phyloP scores from a whole-genome alignment of 2,113 vertebrate species.

The Odontophorus gujanensis region DNA sequence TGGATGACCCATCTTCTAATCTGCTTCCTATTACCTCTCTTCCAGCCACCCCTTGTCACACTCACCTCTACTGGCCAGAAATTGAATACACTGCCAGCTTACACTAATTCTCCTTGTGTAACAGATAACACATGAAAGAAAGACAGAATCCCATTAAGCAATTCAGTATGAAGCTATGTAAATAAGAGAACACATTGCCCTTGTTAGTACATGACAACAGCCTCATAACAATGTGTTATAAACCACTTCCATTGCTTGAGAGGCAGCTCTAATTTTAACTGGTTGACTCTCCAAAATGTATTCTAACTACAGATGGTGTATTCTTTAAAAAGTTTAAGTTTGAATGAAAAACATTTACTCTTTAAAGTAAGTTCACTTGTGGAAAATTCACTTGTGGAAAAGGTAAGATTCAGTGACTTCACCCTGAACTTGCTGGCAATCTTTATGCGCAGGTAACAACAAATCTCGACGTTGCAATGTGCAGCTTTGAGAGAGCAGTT shows the following conservation, averaged over 20 bases:
- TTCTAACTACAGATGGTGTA: not conserved
- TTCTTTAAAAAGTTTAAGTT: constrained; percentile 5
- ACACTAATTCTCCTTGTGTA: not conserved
- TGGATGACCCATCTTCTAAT: not conserved
- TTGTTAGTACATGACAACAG: not conserved
- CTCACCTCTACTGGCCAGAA: not conserved
- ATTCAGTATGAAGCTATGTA: not conserved
- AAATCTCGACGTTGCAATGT: not conserved
- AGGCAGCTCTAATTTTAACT: not conserved
- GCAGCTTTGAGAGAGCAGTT: not conserved
- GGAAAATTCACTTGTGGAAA: not conserved
- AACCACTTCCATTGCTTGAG: not conserved
- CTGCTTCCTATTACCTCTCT: not conserved
- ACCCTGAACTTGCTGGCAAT: not conserved
- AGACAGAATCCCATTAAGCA: not conserved
- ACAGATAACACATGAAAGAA: not conserved
- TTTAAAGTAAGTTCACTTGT: too few species aligned
- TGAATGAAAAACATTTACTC: too few species aligned
- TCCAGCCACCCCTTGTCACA: not conserved
- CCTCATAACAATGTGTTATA: not conserved
- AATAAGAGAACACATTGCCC: not conserved
- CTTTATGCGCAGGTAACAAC: not conserved
- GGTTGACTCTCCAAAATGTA: not conserved
- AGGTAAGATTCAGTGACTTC: not conserved
- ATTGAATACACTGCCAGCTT: not conserved